phyloP scores from a whole-genome alignment of 2,888 invertebrate species.

The Chesias legatella region DNA sequence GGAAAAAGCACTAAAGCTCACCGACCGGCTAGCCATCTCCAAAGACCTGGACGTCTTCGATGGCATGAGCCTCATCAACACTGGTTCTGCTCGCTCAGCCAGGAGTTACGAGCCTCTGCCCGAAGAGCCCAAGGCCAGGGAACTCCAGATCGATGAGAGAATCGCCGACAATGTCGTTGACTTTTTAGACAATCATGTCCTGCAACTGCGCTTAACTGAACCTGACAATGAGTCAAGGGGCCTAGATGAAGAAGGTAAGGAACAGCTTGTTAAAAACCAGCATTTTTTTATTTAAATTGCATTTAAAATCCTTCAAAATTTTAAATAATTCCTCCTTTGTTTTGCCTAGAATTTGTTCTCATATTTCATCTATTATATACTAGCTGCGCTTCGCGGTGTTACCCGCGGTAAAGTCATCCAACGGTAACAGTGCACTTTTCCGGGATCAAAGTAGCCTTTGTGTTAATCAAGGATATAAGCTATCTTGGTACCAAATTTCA shows the following conservation, averaged over 20 bases:
- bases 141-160: constrained; percentile 66
- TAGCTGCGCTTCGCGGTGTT: too few relatives aligned
- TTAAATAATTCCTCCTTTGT: too few relatives aligned
- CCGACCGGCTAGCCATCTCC: constrained; percentile 78
- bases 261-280: background rate
- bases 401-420: too few relatives aligned
- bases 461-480: too few relatives aligned
- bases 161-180: constrained; percentile 68
- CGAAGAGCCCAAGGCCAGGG: constrained; percentile 66
- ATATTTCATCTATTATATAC: too few relatives aligned
- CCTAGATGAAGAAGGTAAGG: constrained; percentile 72
- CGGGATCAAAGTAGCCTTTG: too few relatives aligned
- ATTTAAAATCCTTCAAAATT: too few relatives aligned
- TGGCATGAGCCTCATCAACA: constrained; percentile 75
- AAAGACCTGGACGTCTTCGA: constrained; percentile 75
- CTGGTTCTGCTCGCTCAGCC: constrained; percentile 70
- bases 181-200: constrained; percentile 69
- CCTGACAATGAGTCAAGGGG: constrained; percentile 56
- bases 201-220: constrained; percentile 66
- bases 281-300: too few relatives aligned
- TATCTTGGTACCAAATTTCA: too few relatives aligned
- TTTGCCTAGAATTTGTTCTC: too few relatives aligned
- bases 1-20: constrained; percentile 82
- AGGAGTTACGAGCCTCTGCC: constrained; percentile 68
- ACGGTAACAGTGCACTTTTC: too few relatives aligned